phyloP scores from a whole-genome alignment of 1,140 invertebrate genomes.

The Hyposmocoma kahamanoa region DNA sequence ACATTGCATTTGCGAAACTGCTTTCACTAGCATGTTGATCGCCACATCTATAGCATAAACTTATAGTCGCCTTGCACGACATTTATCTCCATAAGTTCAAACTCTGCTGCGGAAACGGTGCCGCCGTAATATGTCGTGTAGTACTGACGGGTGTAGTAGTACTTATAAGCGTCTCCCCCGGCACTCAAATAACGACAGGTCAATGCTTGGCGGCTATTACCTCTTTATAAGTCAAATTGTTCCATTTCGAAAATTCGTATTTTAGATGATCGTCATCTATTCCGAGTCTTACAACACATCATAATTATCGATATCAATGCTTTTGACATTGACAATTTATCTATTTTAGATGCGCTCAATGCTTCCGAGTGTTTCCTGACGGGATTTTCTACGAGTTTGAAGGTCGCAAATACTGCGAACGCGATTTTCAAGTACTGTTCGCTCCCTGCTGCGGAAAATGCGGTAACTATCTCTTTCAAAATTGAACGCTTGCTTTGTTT shows the following conservation, averaged over 20 bases:
- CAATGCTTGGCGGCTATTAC: conserved; percentile 17
- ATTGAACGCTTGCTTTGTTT: too few relatives aligned
- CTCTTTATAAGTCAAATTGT: conserved; percentile 20
- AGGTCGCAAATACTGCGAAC: conserved; percentile 98
- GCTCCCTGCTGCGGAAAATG: conserved; percentile 99
- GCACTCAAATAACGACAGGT: conserved; percentile 26
- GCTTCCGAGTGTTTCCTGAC: conserved; percentile 97
- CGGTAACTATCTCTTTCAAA: conserved; percentile 79
- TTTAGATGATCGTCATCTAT: conserved; percentile 22
- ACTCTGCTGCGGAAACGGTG: neutral
- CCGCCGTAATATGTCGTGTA: neutral
- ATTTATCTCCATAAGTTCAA: conserved; percentile 23
- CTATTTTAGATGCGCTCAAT: conserved; percentile 93
- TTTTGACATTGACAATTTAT: neutral
- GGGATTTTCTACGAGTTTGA: conserved; percentile 99
- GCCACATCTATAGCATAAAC: conserved; percentile 24
- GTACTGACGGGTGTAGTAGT: neutral
- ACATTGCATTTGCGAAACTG: conserved; percentile 19
- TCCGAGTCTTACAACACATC: neutral
- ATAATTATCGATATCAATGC: neutral
- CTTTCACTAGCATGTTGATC: conserved; percentile 16
- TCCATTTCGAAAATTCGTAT: conserved; percentile 22
- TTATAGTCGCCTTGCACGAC: conserved; percentile 3
- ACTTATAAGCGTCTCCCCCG: conserved; percentile 15
- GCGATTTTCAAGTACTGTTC: conserved; percentile 99